These are phyloP conservation scores for Megaptera novaeangliae DNA, from an alignment of 2,113 vertebrate species.

Conservation along the genomic window DNA sequence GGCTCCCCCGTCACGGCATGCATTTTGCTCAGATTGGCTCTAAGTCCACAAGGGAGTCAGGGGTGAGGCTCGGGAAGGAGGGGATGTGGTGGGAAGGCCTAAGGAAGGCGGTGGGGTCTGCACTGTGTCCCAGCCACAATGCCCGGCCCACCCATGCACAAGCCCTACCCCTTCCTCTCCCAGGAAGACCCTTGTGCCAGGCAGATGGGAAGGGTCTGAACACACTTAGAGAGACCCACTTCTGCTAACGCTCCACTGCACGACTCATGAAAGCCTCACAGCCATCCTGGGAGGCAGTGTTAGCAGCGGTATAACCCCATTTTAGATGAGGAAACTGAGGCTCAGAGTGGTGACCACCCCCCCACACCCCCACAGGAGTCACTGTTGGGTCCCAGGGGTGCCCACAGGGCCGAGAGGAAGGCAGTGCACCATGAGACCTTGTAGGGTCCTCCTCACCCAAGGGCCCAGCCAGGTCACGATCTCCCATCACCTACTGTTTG, in stretches of 20 bases:
- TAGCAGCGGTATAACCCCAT: not conserved
- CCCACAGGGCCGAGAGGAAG: not conserved
- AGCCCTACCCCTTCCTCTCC: not conserved
- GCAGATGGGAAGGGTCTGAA: rapidly evolving
- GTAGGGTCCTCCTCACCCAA: not conserved
- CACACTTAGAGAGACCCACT: not conserved
- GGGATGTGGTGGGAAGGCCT: not conserved
- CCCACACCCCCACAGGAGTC: not conserved
- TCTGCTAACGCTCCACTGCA: rapidly evolving
- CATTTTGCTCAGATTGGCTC: not conserved
- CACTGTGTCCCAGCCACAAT: not conserved
- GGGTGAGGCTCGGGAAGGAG: not conserved
- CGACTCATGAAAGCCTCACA: rapidly evolving
- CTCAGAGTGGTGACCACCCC: not conserved
- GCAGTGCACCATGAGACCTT: not conserved
- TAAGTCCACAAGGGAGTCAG: rapidly evolving
- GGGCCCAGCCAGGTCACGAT: rapidly evolving
- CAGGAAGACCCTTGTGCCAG: rapidly evolving
- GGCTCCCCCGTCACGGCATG: not conserved
- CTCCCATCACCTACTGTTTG: not conserved
- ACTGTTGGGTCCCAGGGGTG: too few relatives aligned
- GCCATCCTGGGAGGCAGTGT: not conserved
- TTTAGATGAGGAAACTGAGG: not conserved
- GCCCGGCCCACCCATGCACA: not conserved
- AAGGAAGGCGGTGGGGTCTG: not conserved